phyloP scores from a whole-genome alignment of 2,888 invertebrate genomes.

The Elysia crispata region DNA sequence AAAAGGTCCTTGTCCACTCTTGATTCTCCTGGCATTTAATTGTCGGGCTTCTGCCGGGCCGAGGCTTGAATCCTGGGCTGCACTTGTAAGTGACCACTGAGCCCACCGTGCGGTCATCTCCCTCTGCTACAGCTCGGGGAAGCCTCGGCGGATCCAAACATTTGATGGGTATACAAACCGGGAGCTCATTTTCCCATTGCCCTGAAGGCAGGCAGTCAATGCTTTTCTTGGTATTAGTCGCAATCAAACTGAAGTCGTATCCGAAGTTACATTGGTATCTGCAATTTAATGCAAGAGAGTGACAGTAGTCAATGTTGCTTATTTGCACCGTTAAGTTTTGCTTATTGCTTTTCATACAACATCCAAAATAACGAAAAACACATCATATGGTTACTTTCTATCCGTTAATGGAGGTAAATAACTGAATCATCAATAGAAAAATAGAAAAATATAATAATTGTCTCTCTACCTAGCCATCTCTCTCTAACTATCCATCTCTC shows the following conservation, averaged over 20 bases:
- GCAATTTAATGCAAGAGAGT: background rate
- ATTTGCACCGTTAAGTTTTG: no score
- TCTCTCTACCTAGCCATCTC: no score
- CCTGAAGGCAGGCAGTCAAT: slow-evolving; percentile 69
- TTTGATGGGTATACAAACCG: slow-evolving; percentile 65
- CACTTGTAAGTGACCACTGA: slow-evolving; percentile 70
- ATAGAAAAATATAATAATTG: no score
- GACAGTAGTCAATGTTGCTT: no score
- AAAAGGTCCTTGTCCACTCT: slow-evolving; percentile 64
- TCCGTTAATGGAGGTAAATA: no score
- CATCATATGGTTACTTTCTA: no score
- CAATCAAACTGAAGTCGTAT: slow-evolving; percentile 53
- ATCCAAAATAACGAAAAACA: no score
- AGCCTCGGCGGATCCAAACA: slow-evolving; percentile 68
- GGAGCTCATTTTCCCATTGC: slow-evolving; percentile 68
- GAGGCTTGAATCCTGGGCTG: slow-evolving; percentile 68
- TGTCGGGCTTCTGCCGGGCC: slow-evolving; percentile 59
- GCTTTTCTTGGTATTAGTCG: slow-evolving; percentile 53
- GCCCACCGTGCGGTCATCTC: slow-evolving; percentile 59
- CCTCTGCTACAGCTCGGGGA: slow-evolving; percentile 56
- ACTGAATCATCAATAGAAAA: no score
- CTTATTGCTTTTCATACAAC: no score
- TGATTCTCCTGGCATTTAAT: slow-evolving; percentile 65
- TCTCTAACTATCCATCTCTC: no score
- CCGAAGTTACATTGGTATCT: slow-evolving; percentile 63